phyloP scores from a whole-genome alignment of 2,797 vertebrate species.

The Rhabdomys pumilio region DNA sequence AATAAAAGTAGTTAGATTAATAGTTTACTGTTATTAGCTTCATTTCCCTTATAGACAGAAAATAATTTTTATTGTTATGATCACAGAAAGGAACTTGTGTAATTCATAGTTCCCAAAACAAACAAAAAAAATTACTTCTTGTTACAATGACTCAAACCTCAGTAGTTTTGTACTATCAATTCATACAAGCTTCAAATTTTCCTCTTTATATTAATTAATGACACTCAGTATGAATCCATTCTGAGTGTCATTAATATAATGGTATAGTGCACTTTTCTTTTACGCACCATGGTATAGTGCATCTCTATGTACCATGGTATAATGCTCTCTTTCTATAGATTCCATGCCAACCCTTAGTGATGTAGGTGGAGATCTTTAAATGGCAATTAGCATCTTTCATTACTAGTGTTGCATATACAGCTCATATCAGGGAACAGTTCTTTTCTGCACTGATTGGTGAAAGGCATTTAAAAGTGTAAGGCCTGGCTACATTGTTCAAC shows the following conservation, averaged over 20 bases:
- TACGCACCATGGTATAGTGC: no score
- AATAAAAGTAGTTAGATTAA: background rate
- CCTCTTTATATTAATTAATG: background rate
- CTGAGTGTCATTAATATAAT: no score
- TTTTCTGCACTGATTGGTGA: background rate
- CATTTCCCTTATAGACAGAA: background rate
- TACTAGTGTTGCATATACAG: background rate
- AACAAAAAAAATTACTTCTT: background rate
- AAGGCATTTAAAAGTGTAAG: constrained; percentile 33
- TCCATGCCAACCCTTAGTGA: background rate
- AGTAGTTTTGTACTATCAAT: background rate
- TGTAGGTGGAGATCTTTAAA: background rate
- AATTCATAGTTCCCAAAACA: background rate
- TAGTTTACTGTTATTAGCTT: background rate
- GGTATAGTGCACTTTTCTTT: background rate
- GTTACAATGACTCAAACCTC: rapidly evolving
- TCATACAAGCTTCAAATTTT: background rate
- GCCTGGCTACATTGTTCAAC: background rate
- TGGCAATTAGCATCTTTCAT: background rate
- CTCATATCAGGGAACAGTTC: background rate
- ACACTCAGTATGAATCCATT: background rate
- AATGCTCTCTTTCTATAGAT: background rate
- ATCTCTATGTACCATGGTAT: no score
- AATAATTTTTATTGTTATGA: background rate
- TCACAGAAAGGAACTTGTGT: background rate